A percentile compares a stretch with the other conserved stretches of the same genome.
Conservation (phyloP, 2,888 invertebrate species). For the Rugalucina vietnamica region DNA sequence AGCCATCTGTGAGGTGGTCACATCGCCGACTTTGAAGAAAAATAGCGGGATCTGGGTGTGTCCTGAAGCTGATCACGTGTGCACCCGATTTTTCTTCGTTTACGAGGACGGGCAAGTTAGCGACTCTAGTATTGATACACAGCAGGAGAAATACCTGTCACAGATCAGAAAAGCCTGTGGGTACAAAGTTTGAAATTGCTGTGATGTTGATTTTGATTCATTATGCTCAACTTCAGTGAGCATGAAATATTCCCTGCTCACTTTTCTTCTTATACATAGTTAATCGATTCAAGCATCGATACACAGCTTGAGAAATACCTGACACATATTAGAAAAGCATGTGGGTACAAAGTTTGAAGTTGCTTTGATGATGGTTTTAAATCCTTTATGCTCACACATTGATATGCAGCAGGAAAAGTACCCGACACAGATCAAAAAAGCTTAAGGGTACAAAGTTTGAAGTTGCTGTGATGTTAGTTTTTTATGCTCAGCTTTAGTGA, state of each 20-base stretch:
- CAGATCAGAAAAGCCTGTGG: slow-evolving; percentile 64
- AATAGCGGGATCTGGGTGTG: slow-evolving; percentile 76
- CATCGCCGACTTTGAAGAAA: slow-evolving; percentile 72
- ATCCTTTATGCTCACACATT: slow-evolving; percentile 58
- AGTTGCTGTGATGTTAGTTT: not conserved
- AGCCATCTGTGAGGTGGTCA: slow-evolving; percentile 80
- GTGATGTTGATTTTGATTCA: not conserved
- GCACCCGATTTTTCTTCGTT: slow-evolving; percentile 82
- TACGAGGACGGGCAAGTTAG: slow-evolving; percentile 75
- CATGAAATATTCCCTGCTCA: too few relatives aligned
- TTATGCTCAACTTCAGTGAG: too few relatives aligned
- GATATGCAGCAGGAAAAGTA: slow-evolving; percentile 64
- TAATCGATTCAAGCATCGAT: slow-evolving; percentile 65
- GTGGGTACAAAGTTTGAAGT: slow-evolving; percentile 40
- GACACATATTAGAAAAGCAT: slow-evolving; percentile 59
- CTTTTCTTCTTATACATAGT: too few relatives aligned
- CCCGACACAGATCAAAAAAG: slow-evolving; percentile 55
- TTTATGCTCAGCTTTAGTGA: too few relatives aligned
- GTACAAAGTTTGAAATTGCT: slow-evolving; percentile 18
- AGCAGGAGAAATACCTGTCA: slow-evolving; percentile 50
- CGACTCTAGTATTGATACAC: slow-evolving; percentile 67
- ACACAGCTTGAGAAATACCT: slow-evolving; percentile 62
- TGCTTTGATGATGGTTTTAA: too few relatives aligned
- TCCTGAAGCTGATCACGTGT: slow-evolving; percentile 76
- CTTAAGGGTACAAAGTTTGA: slow-evolving; percentile 50